Base-by-base conservation (phyloP, 1,140 invertebrate genomes). In the Conus ventricosus region DNA sequence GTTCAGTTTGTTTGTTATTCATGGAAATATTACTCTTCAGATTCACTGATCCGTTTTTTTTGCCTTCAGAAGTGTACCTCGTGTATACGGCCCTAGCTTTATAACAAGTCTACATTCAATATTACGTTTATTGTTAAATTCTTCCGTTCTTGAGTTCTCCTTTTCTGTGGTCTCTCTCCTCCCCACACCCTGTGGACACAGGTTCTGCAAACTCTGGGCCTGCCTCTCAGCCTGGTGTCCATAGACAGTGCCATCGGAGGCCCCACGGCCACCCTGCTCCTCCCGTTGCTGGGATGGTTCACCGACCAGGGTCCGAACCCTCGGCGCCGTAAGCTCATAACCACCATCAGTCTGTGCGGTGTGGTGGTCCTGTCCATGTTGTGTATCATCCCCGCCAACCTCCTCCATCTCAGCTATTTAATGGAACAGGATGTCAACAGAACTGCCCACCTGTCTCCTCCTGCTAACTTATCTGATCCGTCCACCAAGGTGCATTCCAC, bases 231-330 rank as follows among this genome's bases (percentile, higher is more conserved):
- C 17, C 84, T 85, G 55, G 84, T 39, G 0, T 63, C 55, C 6
- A 0, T 85, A n/a, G 27, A 17, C 8, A 20, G 55, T 17, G 7
- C 60, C 6, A 39, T 67, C n/a, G n/a, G 23, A 15, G 84, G 84
- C n/a, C 84, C 84, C 6, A 27, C 27, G 8, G 84, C 55, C 25
- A 20, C 27, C 2, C 23, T 85, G 57, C 23, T 67, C 84, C 23
- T 85, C 5, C 60, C 55, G 5, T 39, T 85, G 60, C 55, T 85
- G 23, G 84, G 84, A 27, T 85, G 84, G 84, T 13, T 85, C n/a
- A 85, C 54, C 10, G 84, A 85, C 84, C 55, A 39, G n/a, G 84
- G 84, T 39, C n/a, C 84, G 15, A 67, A 39, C 20, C 84, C 84
- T 23, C 5, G 13, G n/a, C 55, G 55, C 55, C 84, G 84, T 20